These are phyloP conservation scores for Sitta carolinensis DNA, from an alignment of 2,797 vertebrate genomes.

Conservation along the genomic window DNA sequence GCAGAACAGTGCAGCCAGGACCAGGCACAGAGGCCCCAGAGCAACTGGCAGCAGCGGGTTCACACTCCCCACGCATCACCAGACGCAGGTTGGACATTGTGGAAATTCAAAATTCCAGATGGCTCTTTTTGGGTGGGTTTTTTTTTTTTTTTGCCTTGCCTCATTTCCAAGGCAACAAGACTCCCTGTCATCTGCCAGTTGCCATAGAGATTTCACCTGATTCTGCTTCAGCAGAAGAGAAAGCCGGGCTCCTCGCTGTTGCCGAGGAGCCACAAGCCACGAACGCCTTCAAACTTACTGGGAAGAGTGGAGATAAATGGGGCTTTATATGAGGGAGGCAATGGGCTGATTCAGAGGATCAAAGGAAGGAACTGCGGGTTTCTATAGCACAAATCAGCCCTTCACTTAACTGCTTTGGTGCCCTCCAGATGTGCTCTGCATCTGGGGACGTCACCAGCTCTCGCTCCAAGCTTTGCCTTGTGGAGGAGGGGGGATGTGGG, in stretches of 20 bases:
- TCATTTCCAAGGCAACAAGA: conserved; percentile 75
- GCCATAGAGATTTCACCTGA: conserved; percentile 78
- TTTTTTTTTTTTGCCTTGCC: conserved; percentile 58
- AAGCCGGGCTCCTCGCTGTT: conserved; percentile 13
- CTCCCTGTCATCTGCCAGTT: conserved; percentile 76
- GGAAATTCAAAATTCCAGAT: conserved; percentile 53
- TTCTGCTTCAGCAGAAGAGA: conserved; percentile 62
- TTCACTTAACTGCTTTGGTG: conserved; percentile 51
- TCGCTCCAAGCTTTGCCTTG: not conserved
- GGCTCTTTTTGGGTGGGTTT: conserved; percentile 39
- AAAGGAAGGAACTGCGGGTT: conserved; percentile 44
- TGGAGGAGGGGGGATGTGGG: not conserved
- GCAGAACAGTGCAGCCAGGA: not conserved
- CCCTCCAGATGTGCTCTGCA: conserved; percentile 37
- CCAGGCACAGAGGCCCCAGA: not conserved
- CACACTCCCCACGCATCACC: not conserved
- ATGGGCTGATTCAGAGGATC: conserved; percentile 57
- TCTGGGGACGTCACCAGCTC: not conserved
- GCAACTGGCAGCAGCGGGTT: not conserved
- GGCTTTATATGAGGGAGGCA: conserved; percentile 38
- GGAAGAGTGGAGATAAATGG: conserved; percentile 35
- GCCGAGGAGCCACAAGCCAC: not conserved
- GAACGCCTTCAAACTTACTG: conserved; percentile 30
- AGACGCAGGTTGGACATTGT: not conserved
- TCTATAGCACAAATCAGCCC: conserved; percentile 44